phyloP scores from a whole-genome alignment of 2,888 invertebrate genomes.

The Drosophila anceps region DNA sequence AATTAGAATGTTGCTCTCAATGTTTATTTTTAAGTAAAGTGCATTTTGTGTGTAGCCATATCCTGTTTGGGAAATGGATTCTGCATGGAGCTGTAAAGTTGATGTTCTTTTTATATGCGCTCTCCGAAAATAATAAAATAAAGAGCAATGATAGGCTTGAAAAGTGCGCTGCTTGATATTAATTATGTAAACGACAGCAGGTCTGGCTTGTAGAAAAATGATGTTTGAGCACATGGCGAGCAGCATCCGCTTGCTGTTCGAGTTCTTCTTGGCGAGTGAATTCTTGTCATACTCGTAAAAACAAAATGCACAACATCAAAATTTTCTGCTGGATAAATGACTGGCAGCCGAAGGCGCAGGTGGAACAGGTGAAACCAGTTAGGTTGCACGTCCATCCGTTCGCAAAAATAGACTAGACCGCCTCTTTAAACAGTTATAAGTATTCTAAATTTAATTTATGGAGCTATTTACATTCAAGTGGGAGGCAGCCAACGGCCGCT shows the following conservation, averaged over 20 bases:
- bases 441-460: constrained; percentile 41
- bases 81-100: background rate
- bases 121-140: constrained; percentile 2
- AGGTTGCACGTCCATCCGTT: constrained; percentile 1
- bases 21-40: background rate
- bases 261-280: constrained; percentile 15
- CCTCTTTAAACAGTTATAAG: constrained; percentile 8
- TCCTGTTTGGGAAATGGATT: background rate
- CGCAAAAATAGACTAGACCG: background rate
- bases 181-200: constrained; percentile 31
- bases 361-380: constrained; percentile 57
- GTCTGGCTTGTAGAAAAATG: constrained; percentile 15
- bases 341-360: constrained; percentile 38
- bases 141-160: background rate
- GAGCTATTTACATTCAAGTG: constrained; percentile 16
- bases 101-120: background rate
- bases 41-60: background rate
- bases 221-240: constrained; percentile 33
- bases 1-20: background rate
- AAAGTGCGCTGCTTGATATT: constrained; percentile 37
- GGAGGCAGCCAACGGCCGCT: constrained; percentile 15
- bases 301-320: constrained; percentile 47
- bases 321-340: constrained; percentile 29
- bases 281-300: constrained; percentile 47
- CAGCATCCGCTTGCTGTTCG: constrained; percentile 45